A percentile compares a stretch with the other conserved stretches of the same genome.
These are phyloP conservation scores for Oreochromis aureus DNA, from an alignment of 2,113 vertebrate genomes.

Conservation along the genomic window DNA sequence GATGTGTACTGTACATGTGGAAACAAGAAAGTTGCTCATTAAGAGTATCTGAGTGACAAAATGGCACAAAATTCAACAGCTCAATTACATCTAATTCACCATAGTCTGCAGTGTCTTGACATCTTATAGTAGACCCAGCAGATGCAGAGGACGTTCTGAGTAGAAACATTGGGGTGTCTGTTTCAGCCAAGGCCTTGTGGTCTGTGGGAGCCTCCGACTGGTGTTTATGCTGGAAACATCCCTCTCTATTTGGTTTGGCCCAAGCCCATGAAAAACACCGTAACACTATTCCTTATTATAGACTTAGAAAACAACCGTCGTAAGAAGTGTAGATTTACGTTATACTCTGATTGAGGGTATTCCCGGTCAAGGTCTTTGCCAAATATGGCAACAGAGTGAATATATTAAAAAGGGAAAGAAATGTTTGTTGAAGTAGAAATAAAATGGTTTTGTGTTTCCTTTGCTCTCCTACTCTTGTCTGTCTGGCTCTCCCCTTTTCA, in stretches of 20 bases:
- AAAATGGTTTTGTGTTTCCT: neutral
- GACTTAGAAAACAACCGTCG: slow-evolving; percentile 24
- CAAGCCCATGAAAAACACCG: slow-evolving; percentile 42
- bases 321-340: slow-evolving; percentile 22
- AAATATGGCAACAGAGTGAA: slow-evolving; percentile 23
- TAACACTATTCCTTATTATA: slow-evolving; percentile 50
- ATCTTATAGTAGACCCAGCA: neutral
- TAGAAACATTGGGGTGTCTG: slow-evolving; percentile 13
- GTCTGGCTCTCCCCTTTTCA: neutral
- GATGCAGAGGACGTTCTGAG: neutral
- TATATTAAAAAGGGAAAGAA: neutral
- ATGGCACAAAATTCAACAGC: neutral
- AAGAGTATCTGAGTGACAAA: neutral
- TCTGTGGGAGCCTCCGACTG: slow-evolving; percentile 31
- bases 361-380: slow-evolving; percentile 12
- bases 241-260: slow-evolving; percentile 49
- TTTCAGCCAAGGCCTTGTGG: slow-evolving; percentile 13
- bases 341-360: slow-evolving; percentile 26
- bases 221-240: slow-evolving; percentile 60
- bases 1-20: neutral
- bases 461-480: neutral
- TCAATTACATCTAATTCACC: neutral
- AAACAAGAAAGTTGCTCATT: neutral
- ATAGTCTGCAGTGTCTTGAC: neutral
- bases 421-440: neutral